Conservation (phyloP, 2,888 invertebrate species). For the Drosophila phalerata region DNA sequence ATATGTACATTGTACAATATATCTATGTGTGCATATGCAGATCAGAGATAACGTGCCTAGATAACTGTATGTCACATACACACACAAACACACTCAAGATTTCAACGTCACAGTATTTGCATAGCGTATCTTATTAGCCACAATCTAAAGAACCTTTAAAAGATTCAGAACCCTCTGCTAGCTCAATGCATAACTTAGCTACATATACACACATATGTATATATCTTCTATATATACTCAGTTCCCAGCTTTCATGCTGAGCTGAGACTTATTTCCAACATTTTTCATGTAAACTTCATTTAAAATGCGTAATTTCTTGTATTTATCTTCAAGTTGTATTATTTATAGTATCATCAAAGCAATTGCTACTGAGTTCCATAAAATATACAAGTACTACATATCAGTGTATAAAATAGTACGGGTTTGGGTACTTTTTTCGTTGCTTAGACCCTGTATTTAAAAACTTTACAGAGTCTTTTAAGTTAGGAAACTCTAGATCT, state of each 20-base stretch:
- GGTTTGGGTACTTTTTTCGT: constrained; percentile 5
- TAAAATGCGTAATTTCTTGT: constrained; percentile 56
- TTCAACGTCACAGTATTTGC: constrained; percentile 62
- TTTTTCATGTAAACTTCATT: constrained; percentile 26
- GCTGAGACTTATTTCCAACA: neutral
- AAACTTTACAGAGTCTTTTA: neutral
- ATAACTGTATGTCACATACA: constrained; percentile 46
- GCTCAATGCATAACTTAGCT: constrained; percentile 48
- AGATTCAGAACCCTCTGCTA: constrained; percentile 30
- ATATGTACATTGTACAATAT: constrained; percentile 8
- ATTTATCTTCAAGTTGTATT: constrained; percentile 47
- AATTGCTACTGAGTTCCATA: constrained; percentile 8
- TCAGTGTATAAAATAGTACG: constrained; percentile 22
- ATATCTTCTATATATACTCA: constrained; percentile 2
- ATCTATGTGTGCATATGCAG: constrained; percentile 3
- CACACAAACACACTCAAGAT: constrained; percentile 1
- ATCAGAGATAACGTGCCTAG: constrained; percentile 56
- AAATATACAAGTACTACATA: neutral
- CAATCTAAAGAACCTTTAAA: constrained; percentile 21
- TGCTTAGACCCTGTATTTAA: neutral
- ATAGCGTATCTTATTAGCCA: constrained; percentile 73
- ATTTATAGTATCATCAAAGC: constrained; percentile 37
- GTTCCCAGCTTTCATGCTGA: neutral
- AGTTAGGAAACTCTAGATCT: neutral
- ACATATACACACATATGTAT: constrained; percentile 8